Conservation (phyloP, 2,113 vertebrate species). For the Sceloporus undulatus region DNA sequence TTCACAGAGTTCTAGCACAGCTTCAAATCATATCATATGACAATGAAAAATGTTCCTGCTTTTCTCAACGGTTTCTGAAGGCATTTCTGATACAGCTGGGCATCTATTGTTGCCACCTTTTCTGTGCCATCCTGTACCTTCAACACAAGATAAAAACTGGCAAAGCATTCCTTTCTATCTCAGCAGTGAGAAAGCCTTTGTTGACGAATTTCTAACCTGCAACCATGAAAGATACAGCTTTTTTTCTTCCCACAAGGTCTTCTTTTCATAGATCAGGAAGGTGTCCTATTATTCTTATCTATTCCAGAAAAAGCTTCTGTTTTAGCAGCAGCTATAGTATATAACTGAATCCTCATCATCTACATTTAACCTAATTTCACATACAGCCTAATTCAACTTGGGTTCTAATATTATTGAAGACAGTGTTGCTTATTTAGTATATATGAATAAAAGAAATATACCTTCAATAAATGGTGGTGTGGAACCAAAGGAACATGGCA, state of each 20-base stretch:
- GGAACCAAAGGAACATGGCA: background rate
- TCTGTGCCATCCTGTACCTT: background rate
- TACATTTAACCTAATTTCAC: background rate
- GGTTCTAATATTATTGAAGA: background rate
- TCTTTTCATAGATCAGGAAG: background rate
- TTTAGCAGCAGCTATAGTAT: too few relatives aligned
- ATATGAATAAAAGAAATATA: background rate
- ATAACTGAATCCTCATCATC: background rate
- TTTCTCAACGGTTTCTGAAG: background rate
- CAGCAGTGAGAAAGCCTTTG: background rate
- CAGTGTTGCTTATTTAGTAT: background rate
- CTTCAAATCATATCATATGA: background rate
- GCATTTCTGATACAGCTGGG: background rate
- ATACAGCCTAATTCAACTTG: background rate
- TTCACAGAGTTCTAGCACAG: background rate
- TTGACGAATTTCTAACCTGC: background rate
- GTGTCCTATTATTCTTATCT: background rate
- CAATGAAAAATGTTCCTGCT: background rate
- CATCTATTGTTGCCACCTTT: background rate
- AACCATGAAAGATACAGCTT: background rate
- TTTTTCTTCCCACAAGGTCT: background rate
- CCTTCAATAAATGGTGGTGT: too few relatives aligned
- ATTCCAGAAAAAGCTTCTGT: background rate
- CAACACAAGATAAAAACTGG: background rate
- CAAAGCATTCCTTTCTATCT: background rate